phyloP scores from a whole-genome alignment of 2,888 invertebrate species.

The Sinotaia quadrata region DNA sequence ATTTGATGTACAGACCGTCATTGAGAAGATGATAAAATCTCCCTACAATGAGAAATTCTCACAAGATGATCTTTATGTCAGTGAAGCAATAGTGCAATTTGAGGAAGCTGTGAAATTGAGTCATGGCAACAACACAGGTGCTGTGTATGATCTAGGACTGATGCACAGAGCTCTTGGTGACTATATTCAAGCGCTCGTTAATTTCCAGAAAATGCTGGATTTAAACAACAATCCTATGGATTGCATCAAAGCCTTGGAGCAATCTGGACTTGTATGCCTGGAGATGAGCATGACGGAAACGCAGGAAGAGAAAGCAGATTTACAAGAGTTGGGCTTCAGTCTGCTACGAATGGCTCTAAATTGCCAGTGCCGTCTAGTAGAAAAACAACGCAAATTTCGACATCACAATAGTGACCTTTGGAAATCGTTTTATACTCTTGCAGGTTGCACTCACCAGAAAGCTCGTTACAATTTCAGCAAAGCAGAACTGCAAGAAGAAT shows the following conservation, averaged over 20 bases:
- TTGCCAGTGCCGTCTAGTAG: too few relatives aligned
- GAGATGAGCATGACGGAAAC: constrained; percentile 1
- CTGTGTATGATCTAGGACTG: constrained; percentile 16
- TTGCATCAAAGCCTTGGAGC: constrained; percentile 5
- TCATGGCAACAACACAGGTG: neutral
- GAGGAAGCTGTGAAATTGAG: constrained; percentile 13
- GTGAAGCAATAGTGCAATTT: constrained; percentile 10
- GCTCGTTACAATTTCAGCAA: too few relatives aligned
- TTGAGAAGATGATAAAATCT: too few relatives aligned
- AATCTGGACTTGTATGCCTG: too few relatives aligned
- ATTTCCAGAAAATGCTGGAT: constrained; percentile 12
- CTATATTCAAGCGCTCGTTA: neutral
- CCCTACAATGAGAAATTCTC: neutral
- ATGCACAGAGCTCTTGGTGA: constrained; percentile 11
- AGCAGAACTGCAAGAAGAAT: too few relatives aligned
- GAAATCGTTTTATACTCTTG: too few relatives aligned
- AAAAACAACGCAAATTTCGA: too few relatives aligned
- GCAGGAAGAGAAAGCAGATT: neutral
- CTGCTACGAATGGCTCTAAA: constrained; percentile 18
- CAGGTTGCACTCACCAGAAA: too few relatives aligned
- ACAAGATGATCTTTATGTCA: constrained; percentile 7
- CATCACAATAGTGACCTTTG: too few relatives aligned
- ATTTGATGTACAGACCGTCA: too few relatives aligned
- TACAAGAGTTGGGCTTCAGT: neutral
- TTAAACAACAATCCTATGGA: neutral